phyloP scores from a whole-genome alignment of 2,888 invertebrate genomes.

The Phanerotoma sp. region DNA sequence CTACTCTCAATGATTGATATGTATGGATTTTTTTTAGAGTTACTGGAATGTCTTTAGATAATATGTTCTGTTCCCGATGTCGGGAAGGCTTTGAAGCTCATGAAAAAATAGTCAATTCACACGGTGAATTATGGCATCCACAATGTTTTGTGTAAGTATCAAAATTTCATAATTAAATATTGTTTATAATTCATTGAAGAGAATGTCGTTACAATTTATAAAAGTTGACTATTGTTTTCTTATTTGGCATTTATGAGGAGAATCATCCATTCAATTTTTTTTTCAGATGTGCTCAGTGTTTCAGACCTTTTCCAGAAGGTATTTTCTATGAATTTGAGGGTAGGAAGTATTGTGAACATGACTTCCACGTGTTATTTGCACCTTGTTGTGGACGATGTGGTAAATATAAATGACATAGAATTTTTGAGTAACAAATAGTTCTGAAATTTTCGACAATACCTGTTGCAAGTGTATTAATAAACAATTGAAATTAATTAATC shows the following conservation, averaged over 20 bases:
- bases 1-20: no score
- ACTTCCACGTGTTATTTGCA: conserved; percentile 96
- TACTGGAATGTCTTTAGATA: conserved; percentile 79
- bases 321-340: conserved; percentile 99
- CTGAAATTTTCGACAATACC: no score
- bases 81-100: conserved; percentile 94
- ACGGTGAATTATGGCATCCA: conserved; percentile 98
- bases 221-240: no score
- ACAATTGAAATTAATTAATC: no score
- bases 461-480: no score
- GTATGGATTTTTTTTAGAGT: conserved; percentile 55
- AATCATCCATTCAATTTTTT: conserved; percentile 3
- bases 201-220: no score
- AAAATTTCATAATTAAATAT: no score
- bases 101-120: conserved; percentile 98
- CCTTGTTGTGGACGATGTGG: conserved; percentile 83
- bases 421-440: no score
- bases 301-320: conserved; percentile 96
- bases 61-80: conserved; percentile 94
- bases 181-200: no score
- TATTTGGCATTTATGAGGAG: no score
- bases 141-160: conserved; percentile 99
- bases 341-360: conserved; percentile 98
- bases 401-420: no score
- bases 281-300: conserved; percentile 94